These are phyloP conservation scores for Carlito syrichta DNA, from an alignment of 2,113 vertebrate species.

Conservation along the genomic window DNA sequence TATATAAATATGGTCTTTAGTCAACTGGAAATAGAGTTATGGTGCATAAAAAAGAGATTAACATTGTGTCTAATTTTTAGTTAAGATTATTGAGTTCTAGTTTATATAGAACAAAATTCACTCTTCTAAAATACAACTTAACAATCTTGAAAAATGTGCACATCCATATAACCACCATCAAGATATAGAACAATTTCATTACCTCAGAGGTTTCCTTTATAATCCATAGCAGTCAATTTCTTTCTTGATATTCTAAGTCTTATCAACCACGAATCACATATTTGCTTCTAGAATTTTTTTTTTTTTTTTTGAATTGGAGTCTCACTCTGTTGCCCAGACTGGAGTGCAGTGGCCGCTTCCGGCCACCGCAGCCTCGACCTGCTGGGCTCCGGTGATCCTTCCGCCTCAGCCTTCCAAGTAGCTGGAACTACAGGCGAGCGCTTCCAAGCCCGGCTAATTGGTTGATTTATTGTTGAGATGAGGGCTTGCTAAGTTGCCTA, in stretches of 20 bases:
- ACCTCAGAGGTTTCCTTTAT: background rate
- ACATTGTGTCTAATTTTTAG: background rate
- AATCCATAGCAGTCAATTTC: background rate
- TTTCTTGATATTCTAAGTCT: background rate
- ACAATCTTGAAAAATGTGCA: background rate
- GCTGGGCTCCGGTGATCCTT: too few relatives aligned
- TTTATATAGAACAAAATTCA: background rate
- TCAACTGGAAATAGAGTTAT: background rate
- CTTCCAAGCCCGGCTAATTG: too few relatives aligned
- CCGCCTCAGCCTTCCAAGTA: too few relatives aligned
- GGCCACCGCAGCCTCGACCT: too few relatives aligned
- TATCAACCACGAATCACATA: background rate
- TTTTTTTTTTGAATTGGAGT: too few relatives aligned
- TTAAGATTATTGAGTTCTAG: background rate
- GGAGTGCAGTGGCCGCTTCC: too few relatives aligned
- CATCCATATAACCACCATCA: background rate
- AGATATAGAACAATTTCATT: background rate
- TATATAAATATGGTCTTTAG: background rate
- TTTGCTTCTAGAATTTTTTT: background rate
- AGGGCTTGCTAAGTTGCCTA: too few relatives aligned
- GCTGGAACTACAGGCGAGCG: too few relatives aligned
- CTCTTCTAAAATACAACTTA: background rate
- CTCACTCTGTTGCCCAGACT: too few relatives aligned
- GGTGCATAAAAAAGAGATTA: background rate
- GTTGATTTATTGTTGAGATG: too few relatives aligned